Base-by-base conservation (phyloP, 2,888 invertebrate species). In the Camptogramma bilineatum region DNA sequence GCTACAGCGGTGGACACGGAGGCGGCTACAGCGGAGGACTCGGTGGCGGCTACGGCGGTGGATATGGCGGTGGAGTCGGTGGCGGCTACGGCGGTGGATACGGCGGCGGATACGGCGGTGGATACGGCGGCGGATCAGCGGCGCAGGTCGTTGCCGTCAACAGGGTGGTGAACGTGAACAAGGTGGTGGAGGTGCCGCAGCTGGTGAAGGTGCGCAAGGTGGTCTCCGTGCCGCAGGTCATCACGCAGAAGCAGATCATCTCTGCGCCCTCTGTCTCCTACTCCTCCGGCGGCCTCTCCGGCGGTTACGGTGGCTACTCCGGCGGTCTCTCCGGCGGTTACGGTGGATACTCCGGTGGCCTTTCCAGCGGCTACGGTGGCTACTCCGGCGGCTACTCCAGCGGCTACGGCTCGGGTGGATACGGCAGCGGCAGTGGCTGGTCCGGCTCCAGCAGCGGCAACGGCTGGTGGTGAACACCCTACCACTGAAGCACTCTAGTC, bases 151-250 rank as follows among this genome's bases (percentile, higher is more conserved):
- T 82, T 72, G 69, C 78, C 64, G 76, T 80, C 72, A 74, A 78
- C 67, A 80, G 78, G 73, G 77, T 81, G 62, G 77, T 82, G 63
- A 80, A 79, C 76, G 81, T 80, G 48, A 79, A 79, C 71, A 78
- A 73, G 60, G 82, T 75, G 64, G 69, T 80, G 61, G 59, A 68
- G 53, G 76, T 79, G 57, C 82, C 80, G 21, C 75, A 77, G 57
- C 75, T 79, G 54, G 73, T 81, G 65, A 66, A 63, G 58, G 81
- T 75, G 62, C 73, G 73, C 57, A 76, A 73, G 72, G 47, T 73
- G 62, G 70, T 76, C 64, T 66, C 76, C 46, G 75, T 73, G 54
- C 76, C 76, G 18, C 71, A 73, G 62, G 63, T 76, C 42, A 47
- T 76, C 64, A 70, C 76, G 7, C 69, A 73, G 59, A 75, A 66